Base-by-base conservation (phyloP, 2,113 vertebrate species). In the Barbus barbus region DNA sequence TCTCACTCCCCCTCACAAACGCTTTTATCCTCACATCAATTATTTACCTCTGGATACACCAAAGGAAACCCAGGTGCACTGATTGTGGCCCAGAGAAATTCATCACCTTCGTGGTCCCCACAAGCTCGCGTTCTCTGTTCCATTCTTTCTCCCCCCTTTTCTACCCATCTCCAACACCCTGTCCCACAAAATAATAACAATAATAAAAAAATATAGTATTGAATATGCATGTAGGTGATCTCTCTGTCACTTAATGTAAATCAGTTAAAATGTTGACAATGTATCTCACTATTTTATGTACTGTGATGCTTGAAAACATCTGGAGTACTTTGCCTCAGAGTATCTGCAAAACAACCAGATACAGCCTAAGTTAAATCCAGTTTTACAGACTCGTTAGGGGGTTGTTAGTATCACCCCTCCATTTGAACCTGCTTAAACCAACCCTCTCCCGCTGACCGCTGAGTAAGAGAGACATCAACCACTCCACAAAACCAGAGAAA, bases 11-110 rank as follows among this genome's bases (percentile, higher is more conserved):
- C 87, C 87, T 85, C 91, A 92, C 91, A 91, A 89, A 91, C 88
- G 90, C 94, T 95, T 94, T 94, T 93, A 94, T 94, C 93, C 90
- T 89, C 81, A 81, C 90, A 94, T 94, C 91, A 95, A 94, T 95
- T 94, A 95, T 95, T 94, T 92, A 95, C 92, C 91, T 93, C 88
- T 92, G 91, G 92, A 92, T 92, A 92, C 93, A 94, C 92, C 93
- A 94, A 94, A 95, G 93, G 92, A 93, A 92, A 93, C 89, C 89
- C 74, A 72, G 89, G 85, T 92, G 93, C 93, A 90, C 89, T 93
- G 93, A 95, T 93, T 94, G 90, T 91, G 88, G 92, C 91, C 88
- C 88, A 92, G 83, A 91, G 91, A 94, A 90, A 92, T 93, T 93
- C 87, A 90, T 88, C 83, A 87, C 89, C 88, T 87, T 91, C 76